Evolutionary conservation across 2,888 invertebrate genomes (phyloP), one percentile per base, ranked within the genome.

Genomic region (Ptilodon capucinus): DNA sequence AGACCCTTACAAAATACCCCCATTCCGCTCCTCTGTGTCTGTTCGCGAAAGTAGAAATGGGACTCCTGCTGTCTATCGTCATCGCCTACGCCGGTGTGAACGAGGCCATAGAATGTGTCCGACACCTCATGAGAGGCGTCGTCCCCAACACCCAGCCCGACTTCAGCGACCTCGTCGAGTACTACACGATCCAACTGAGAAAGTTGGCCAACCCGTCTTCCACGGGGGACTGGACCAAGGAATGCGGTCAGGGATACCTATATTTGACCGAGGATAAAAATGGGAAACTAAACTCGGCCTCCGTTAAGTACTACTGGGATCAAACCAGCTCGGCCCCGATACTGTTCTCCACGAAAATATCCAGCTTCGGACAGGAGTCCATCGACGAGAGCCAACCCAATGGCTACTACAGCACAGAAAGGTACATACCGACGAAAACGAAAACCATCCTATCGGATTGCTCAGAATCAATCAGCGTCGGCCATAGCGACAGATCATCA

Each of bases 81-180:
- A 93, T 96, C 55, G 92, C 94, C 56, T 96, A 95, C 81, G 94
- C 95, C 57, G 96, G 96, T 54, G 93, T 94, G 21, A 74, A 94
- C 65, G 96, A 96, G 79, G 91, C 94, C 36, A 69, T 94, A 44
- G 92, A 93, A 48, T 93, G 93, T 66, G 78, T 92, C 64, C 81
- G 82, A 51, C 91, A 92, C 65, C 84, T 93, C 36, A 68, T 88
- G 40, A 84, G 84, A 60, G 91, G 92, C 42, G 62, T 91, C 56
- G 44, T 91, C 30, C 90, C 91, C n/a, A 69, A 76, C 34, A 71
- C 77, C 23, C 79, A 90, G 28, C 86, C 86, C 13, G 77, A 88
- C 64, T 85, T 90, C 57, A 74, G 81, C 57, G 85, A 84, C 44
- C 76, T 89, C 57, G 82, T 82, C 51, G 84, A 84, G 46, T 82